Evolutionary conservation across 2,888 invertebrate genomes (phyloP).

Genomic region (Sphaerophoria taeniata): DNA sequence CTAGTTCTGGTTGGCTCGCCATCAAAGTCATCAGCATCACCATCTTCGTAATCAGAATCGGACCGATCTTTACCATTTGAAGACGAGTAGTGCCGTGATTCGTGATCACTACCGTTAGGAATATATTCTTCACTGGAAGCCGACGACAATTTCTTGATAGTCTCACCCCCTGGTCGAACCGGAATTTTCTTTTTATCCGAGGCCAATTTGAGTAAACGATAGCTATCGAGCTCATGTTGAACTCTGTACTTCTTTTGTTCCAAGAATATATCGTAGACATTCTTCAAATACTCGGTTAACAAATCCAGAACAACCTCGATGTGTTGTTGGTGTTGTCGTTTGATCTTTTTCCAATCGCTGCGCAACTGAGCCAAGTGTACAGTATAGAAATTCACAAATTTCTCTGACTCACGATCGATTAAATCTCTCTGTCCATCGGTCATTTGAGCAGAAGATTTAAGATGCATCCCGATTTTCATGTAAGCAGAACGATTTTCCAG

Average conservation of each 20-base stretch:
- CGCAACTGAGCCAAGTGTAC: conserved; percentile 90
- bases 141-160: conserved; percentile 32
- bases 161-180: conserved; percentile 78
- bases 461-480: conserved; percentile 90
- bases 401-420: conserved; percentile 93
- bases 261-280: conserved; percentile 93
- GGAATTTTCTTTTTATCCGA: conserved; percentile 80
- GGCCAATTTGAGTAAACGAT: conserved; percentile 90
- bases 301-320: conserved; percentile 89
- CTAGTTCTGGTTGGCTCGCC: conserved; percentile 43
- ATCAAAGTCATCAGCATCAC: conserved; percentile 70
- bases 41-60: conserved; percentile 62
- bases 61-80: not conserved
- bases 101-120: conserved; percentile 78
- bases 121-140: conserved; percentile 46
- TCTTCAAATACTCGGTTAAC: conserved; percentile 91
- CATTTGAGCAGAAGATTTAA: conserved; percentile 89
- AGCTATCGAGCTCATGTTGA: conserved; percentile 92
- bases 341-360: conserved; percentile 85
- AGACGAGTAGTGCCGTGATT: conserved; percentile 74
- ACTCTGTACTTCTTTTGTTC: conserved; percentile 94
- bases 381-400: conserved; percentile 91
- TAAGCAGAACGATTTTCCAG: conserved; percentile 93
- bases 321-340: conserved; percentile 90
- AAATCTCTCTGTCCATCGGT: conserved; percentile 93